Evolutionary conservation across 1,140 invertebrate genomes (phyloP).

Genomic region (Polyergus mexicanus): DNA sequence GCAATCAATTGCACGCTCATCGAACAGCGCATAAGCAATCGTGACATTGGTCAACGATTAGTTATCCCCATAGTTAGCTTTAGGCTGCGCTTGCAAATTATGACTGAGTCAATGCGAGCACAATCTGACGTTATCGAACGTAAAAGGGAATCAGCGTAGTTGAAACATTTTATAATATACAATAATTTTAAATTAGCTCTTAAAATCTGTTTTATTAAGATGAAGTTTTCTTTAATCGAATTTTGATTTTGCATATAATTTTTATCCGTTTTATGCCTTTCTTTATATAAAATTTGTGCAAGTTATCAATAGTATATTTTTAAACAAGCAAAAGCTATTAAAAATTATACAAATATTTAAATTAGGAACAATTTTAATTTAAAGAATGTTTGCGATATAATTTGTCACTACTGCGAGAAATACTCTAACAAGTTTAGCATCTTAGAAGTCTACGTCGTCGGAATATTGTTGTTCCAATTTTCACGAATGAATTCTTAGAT

Average conservation of each 20-base stretch:
- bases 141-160: not conserved
- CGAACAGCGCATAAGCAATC: slow-evolving; percentile 37
- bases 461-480: slow-evolving; percentile 1
- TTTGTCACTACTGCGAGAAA: not conserved
- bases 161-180: not conserved
- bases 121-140: too few species aligned
- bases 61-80: slow-evolving; percentile 40
- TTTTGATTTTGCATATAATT: not conserved
- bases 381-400: not conserved
- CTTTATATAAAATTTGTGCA: not conserved
- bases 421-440: too few species aligned
- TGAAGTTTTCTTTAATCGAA: not conserved
- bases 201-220: not conserved
- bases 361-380: not conserved
- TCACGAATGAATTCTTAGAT: not conserved
- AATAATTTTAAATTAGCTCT: not conserved
- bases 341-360: not conserved
- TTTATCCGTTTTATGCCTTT: not conserved
- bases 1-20: slow-evolving; percentile 49
- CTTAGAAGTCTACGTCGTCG: not conserved
- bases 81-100: slow-evolving; percentile 23
- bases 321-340: not conserved
- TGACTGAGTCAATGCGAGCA: not conserved
- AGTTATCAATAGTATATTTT: not conserved
- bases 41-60: slow-evolving; percentile 40